Percentiles rank a stretch among this genome's conserved stretches.
phyloP scores from a whole-genome alignment of 2,888 invertebrate species.

The Acronicta alni region DNA sequence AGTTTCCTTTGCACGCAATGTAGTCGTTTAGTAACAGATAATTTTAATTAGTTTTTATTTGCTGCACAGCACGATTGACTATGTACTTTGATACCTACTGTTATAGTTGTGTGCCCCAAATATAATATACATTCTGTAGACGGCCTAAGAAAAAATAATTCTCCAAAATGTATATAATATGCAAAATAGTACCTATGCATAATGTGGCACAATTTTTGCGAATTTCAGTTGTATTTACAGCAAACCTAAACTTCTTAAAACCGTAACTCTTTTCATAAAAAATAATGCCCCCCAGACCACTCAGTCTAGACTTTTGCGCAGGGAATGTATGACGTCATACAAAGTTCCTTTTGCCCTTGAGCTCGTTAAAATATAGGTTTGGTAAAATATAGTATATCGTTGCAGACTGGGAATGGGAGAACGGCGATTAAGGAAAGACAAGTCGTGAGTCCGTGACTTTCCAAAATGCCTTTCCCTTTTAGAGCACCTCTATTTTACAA shows the following conservation, averaged over 20 bases:
- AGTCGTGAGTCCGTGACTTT: constrained; percentile 24
- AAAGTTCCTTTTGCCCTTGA: constrained; percentile 26
- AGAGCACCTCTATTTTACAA: constrained; percentile 21
- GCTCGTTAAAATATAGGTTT: constrained; percentile 19
- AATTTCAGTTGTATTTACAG: too few species aligned
- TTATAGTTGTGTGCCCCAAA: too few species aligned
- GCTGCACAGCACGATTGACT: constrained; percentile 2
- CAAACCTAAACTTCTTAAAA: too few species aligned
- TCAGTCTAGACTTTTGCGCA: constrained; percentile 3
- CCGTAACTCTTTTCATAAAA: background rate
- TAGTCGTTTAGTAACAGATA: constrained; percentile 55
- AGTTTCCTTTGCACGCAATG: constrained; percentile 53
- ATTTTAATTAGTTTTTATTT: constrained; percentile 47
- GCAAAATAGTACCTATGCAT: too few species aligned
- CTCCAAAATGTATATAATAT: too few species aligned
- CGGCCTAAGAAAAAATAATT: too few species aligned
- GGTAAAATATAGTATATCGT: constrained; percentile 13
- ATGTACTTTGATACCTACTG: too few species aligned
- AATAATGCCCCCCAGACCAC: constrained; percentile 1
- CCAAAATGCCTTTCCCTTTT: constrained; percentile 39
- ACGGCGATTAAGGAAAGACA: constrained; percentile 14
- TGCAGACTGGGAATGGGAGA: constrained; percentile 7
- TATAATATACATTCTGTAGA: too few species aligned
- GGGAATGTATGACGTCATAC: constrained; percentile 19
- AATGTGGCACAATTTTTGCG: too few species aligned